These are phyloP conservation scores for Temnothorax nylanderi DNA, from an alignment of 1,140 invertebrate species.

Conservation along the genomic window DNA sequence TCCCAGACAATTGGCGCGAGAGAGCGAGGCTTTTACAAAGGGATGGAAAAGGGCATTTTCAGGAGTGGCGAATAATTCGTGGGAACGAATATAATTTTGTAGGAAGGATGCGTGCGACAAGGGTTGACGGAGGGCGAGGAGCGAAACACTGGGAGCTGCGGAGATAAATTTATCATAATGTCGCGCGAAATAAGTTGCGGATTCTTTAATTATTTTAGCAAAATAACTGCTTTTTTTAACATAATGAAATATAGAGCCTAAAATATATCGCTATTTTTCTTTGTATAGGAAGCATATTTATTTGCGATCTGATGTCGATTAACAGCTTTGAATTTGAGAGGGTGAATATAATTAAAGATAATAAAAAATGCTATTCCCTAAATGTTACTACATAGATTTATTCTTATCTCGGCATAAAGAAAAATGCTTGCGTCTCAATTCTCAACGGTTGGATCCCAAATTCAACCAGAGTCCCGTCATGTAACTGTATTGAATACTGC, in stretches of 20 bases:
- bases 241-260: not conserved
- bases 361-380: not conserved
- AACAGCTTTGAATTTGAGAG: not conserved
- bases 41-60: conserved; percentile 15
- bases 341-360: too few relatives aligned
- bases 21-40: not conserved
- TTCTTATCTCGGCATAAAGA: not conserved
- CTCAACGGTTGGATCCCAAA: not conserved
- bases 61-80: conserved; percentile 30
- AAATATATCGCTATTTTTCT: not conserved
- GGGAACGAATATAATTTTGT: not conserved
- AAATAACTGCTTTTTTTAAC: not conserved
- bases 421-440: conserved; percentile 4
- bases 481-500: conserved; percentile 27
- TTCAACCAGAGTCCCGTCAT: not conserved
- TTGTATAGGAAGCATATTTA: not conserved
- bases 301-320: not conserved
- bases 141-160: not conserved
- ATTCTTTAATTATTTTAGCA: not conserved
- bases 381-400: not conserved
- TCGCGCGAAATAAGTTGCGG: not conserved
- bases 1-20: conserved; percentile 36
- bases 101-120: not conserved
- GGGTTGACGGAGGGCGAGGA: not conserved
- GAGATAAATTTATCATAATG: conserved; percentile 8